Conservation (phyloP, 2,888 invertebrate genomes). For the Anaspis maculata region DNA sequence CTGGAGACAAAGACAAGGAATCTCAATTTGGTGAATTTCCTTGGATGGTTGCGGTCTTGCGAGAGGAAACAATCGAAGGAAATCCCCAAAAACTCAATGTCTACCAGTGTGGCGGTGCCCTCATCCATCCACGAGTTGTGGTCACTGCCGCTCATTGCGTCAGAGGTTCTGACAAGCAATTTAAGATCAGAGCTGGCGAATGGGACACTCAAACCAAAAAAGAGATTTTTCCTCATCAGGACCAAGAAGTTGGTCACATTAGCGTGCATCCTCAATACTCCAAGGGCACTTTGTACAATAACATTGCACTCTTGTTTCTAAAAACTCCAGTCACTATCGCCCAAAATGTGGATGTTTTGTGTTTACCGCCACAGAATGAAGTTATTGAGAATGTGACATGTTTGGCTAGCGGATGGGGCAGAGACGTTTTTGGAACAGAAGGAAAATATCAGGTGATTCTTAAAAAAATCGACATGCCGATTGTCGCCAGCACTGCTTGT, state of each 20-base stretch:
- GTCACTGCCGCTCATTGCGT: conserved; percentile 79
- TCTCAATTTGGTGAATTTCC: conserved; percentile 73
- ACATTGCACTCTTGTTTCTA: conserved; percentile 64
- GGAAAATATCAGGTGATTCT: conserved; percentile 60
- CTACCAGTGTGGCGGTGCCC: conserved; percentile 73
- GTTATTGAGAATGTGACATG: conserved; percentile 49
- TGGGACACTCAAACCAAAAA: conserved; percentile 75
- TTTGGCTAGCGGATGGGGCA: conserved; percentile 70
- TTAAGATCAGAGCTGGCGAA: conserved; percentile 61
- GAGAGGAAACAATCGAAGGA: conserved; percentile 46
- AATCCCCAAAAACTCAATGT: conserved; percentile 47
- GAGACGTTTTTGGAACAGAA: conserved; percentile 22
- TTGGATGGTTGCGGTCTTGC: conserved; percentile 71
- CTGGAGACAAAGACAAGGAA: conserved; percentile 55
- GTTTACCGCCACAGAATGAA: conserved; percentile 48
- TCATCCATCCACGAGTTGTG: conserved; percentile 67
- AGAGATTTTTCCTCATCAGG: conserved; percentile 64
- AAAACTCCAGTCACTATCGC: conserved; percentile 50
- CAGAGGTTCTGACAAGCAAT: conserved; percentile 34
- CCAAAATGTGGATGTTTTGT: conserved; percentile 64
- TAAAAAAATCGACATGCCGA: conserved; percentile 63
- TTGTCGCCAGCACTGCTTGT: conserved; percentile 54
- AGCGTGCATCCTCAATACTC: conserved; percentile 57
- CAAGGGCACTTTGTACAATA: conserved; percentile 61
- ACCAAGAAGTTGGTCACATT: conserved; percentile 51